These are phyloP conservation scores for Saguinus midas DNA, from an alignment of 2,113 vertebrate genomes.

Conservation along the genomic window DNA sequence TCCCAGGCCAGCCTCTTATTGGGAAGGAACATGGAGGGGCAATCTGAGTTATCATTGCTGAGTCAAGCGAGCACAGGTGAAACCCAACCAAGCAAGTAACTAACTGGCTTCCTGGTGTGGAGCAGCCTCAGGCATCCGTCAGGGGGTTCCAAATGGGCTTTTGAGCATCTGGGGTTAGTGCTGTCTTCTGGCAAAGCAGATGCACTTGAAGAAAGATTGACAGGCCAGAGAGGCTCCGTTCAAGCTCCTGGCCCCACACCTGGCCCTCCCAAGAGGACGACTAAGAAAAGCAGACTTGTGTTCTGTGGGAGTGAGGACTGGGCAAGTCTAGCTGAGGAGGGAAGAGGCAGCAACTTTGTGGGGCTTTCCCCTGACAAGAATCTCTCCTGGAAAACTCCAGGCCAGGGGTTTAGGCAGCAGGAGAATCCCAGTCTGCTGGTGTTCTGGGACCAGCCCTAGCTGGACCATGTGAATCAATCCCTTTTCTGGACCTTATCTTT, in stretches of 20 bases:
- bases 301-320: background rate
- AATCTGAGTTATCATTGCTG: background rate
- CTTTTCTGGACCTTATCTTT: background rate
- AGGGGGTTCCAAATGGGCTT: conserved; percentile 55
- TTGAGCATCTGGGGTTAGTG: conserved; percentile 45
- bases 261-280: background rate
- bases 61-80: background rate
- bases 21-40: background rate
- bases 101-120: background rate
- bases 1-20: rapidly evolving
- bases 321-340: background rate
- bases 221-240: background rate
- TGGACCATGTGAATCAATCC: background rate
- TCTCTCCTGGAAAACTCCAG: background rate
- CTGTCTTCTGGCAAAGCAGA: conserved; percentile 1
- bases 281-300: background rate
- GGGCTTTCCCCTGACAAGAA: background rate
- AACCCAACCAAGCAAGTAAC: conserved; percentile 37
- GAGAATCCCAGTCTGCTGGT: background rate
- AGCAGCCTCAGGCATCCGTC: background rate
- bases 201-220: conserved; percentile 42
- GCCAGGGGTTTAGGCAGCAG: background rate
- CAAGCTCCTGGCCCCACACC: background rate
- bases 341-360: background rate
- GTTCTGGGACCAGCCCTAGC: background rate